Evolutionary conservation across 2,888 invertebrate species (phyloP), one percentile per base, ranked within the genome.

Genomic region (Himalopsyche japonica): DNA sequence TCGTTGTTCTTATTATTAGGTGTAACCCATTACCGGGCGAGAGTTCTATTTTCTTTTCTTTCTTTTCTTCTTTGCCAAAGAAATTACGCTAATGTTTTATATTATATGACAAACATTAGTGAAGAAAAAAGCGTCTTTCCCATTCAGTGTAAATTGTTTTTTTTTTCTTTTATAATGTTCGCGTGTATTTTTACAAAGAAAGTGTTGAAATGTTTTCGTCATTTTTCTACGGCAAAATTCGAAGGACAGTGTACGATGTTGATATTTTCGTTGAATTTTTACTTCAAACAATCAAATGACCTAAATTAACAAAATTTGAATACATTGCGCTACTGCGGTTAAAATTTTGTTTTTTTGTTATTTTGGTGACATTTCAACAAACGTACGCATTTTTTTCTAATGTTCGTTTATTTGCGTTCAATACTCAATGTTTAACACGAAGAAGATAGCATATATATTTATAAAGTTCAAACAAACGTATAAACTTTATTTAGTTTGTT

Each of bases 21-120:
- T 83, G 83, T 83, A 79, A 82, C 82, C 79, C 82, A 82, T 82
- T 83, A 81, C 81, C 70, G 82, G 81, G 57, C 57, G 64, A 85
- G 82, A 80, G 82, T 82, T 85, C 76, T 83, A 85, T 79, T 85
- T 85, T 85, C 82, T 37, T 70, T 70, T 27, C 27, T 70, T 70
- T 70, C 24, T 70, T 70, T 30, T 70, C 30, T 70, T 70, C 70
- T 70, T 70, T 70, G 30, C 70, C 30, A 30, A 70, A 70, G 70
- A 57, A 82, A 77, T 82, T 77, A 49, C 77, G 37, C 49, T 49
- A 82, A 57, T 82, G 49, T 37, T 32, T 77, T 49, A 82, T 82
- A 37, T 43, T 70, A 70, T 70, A 70, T 70, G 70, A 70, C 70
- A 70, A 70, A 70, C 70, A 70, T 70, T 70, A 70, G 70, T 30